A percentile compares a stretch with the other conserved stretches of the same genome.
Conservation (phyloP, 1,140 invertebrate genomes). For the Ditylenchus dipsaci region DNA sequence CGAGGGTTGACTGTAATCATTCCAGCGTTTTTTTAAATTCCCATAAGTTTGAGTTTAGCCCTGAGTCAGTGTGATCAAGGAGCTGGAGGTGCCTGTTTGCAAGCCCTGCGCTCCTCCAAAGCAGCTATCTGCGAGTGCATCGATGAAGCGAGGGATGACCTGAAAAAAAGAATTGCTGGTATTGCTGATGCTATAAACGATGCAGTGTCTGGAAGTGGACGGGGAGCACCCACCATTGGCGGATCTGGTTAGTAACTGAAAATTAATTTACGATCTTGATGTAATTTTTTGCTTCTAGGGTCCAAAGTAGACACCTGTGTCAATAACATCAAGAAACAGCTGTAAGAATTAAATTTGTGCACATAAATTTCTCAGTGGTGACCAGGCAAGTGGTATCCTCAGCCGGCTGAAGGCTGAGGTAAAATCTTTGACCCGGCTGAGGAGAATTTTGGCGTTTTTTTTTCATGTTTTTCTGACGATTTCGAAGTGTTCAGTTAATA, state of each 20-base stretch:
- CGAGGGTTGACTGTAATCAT: too few relatives aligned
- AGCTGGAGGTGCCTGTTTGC: conserved; percentile 31
- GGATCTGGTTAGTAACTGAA: conserved; percentile 32
- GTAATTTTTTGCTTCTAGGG: conserved; percentile 17
- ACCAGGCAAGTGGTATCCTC: too few relatives aligned
- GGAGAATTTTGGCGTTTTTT: too few relatives aligned
- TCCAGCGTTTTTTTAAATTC: too few relatives aligned
- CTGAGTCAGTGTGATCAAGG: conserved; percentile 42
- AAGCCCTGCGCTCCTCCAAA: conserved; percentile 35
- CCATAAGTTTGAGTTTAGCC: conserved; percentile 11
- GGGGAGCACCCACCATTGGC: conserved; percentile 23
- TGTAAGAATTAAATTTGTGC: conserved; percentile 46
- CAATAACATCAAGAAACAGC: conserved; percentile 53
- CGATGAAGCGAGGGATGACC: conserved; percentile 53
- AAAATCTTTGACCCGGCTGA: too few relatives aligned
- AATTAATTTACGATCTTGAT: background rate
- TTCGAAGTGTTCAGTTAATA: too few relatives aligned
- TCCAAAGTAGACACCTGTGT: conserved; percentile 52
- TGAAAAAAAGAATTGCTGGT: conserved; percentile 52
- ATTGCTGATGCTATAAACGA: conserved; percentile 56
- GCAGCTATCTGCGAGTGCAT: conserved; percentile 55
- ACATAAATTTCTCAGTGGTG: too few relatives aligned
- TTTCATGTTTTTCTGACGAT: too few relatives aligned
- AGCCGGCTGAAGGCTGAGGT: too few relatives aligned
- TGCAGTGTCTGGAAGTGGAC: conserved; percentile 25